phyloP scores from a whole-genome alignment of 53 echinoderm and acorn worm genomes.

The Arbacia lixula region DNA sequence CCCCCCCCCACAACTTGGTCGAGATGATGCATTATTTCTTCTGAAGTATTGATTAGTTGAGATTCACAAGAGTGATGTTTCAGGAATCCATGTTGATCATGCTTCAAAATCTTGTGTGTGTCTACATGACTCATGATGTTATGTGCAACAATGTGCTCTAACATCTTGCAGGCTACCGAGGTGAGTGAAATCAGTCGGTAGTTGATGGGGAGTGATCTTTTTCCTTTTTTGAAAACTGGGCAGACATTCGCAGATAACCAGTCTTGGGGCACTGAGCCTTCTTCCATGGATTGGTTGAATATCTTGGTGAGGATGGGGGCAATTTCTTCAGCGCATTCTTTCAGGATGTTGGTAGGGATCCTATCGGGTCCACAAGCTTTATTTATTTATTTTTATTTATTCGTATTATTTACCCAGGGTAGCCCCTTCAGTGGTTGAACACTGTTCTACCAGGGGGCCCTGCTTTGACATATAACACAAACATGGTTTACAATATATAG shows the following conservation, averaged over 20 bases:
- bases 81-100: constrained; percentile 69
- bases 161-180: constrained; percentile 60
- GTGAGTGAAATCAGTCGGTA: constrained; percentile 71
- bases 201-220: constrained; percentile 32
- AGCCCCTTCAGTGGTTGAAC: neutral
- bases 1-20: too few species aligned
- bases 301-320: constrained; percentile 44
- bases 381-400: constrained; percentile 12
- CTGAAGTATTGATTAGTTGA: too few species aligned
- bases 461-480: too few species aligned
- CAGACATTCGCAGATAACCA: constrained; percentile 61
- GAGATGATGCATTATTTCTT: too few species aligned
- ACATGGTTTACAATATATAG: too few species aligned
- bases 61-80: constrained; percentile 67
- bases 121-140: constrained; percentile 65
- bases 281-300: constrained; percentile 46
- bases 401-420: neutral
- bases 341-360: constrained; percentile 18
- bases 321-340: constrained; percentile 9
- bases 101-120: constrained; percentile 19
- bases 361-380: constrained; percentile 28
- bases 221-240: constrained; percentile 65
- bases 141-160: constrained; percentile 62
- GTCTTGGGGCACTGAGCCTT: constrained; percentile 44
- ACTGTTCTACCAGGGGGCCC: too few species aligned